Evolutionary conservation across 2,888 invertebrate species (phyloP).

Genomic region (Eupeodes latifasciatus): DNA sequence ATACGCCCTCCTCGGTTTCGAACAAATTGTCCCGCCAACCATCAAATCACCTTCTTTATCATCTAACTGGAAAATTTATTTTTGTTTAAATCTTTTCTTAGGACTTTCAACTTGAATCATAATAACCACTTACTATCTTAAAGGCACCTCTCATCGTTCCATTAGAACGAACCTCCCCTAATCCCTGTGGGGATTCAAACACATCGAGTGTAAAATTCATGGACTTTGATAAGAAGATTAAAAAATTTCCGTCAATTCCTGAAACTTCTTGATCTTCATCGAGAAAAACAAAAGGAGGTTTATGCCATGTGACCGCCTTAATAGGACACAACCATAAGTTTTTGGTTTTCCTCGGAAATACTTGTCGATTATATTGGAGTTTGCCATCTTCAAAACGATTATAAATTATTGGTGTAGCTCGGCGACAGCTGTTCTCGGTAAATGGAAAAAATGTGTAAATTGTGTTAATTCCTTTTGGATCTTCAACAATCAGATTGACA

Average conservation of each 20-base stretch:
- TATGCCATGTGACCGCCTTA: neutral
- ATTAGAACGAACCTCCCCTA: neutral
- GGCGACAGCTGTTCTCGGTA: neutral
- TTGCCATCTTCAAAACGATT: slow-evolving; percentile 1
- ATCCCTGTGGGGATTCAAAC: neutral
- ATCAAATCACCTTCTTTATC: slow-evolving; percentile 2
- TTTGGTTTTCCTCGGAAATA: slow-evolving; percentile 2
- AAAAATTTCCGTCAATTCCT: slow-evolving; percentile 20
- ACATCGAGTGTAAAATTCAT: slow-evolving; percentile 20
- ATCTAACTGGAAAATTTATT: neutral
- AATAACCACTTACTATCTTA: slow-evolving; percentile 5
- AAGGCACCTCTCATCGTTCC: slow-evolving; percentile 3
- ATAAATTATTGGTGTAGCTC: neutral
- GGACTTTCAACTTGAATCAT: neutral
- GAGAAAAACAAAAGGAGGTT: slow-evolving; percentile 14
- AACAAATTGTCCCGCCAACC: slow-evolving; percentile 5
- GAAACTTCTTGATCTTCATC: slow-evolving; percentile 5
- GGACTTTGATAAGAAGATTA: neutral
- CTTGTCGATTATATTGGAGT: neutral
- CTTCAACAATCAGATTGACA: slow-evolving; percentile 18
- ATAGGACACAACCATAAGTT: slow-evolving; percentile 11
- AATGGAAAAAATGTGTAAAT: slow-evolving; percentile 27
- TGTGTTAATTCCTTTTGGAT: neutral
- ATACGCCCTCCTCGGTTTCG: neutral
- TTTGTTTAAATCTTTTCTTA: neutral